Conservation (phyloP, 1,140 invertebrate species). For the Drosophila eugracilis region DNA sequence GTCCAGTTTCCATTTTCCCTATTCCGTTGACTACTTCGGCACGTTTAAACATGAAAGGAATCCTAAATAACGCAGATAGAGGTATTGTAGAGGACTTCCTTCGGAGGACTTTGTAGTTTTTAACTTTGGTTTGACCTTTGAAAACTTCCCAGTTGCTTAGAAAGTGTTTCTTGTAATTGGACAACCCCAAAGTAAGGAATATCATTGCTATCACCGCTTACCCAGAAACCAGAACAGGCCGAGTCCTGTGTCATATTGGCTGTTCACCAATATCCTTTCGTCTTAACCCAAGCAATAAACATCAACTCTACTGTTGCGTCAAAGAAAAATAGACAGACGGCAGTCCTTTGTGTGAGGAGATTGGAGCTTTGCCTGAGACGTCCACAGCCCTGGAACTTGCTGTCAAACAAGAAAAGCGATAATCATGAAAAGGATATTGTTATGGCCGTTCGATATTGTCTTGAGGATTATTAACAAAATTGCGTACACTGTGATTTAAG, state of each 20-base stretch:
- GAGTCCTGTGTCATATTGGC: neutral
- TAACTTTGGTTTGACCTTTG: no score
- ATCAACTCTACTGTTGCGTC: slow-evolving; percentile 61
- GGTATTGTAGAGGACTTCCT: neutral
- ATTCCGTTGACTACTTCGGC: slow-evolving; percentile 43
- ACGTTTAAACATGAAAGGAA: slow-evolving; percentile 75
- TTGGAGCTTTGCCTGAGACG: slow-evolving; percentile 18
- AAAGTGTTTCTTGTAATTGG: no score
- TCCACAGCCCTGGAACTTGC: slow-evolving; percentile 8
- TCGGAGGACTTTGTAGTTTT: no score
- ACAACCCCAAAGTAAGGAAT: no score
- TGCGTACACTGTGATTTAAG: slow-evolving; percentile 83
- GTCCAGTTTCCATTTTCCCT: slow-evolving; percentile 13
- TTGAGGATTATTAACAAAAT: slow-evolving; percentile 83
- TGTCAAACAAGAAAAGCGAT: slow-evolving; percentile 63
- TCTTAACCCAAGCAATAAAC: slow-evolving; percentile 71
- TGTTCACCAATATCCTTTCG: slow-evolving; percentile 65
- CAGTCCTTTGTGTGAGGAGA: slow-evolving; percentile 16
- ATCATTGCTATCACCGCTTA: no score
- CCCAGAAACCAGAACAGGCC: neutral
- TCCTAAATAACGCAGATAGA: slow-evolving; percentile 38
- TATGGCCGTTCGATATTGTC: slow-evolving; percentile 82
- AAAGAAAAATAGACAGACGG: slow-evolving; percentile 59
- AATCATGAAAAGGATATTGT: slow-evolving; percentile 84
- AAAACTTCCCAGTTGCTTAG: no score